These are phyloP conservation scores for Clamator glandarius DNA, from an alignment of 2,797 vertebrate genomes.

Conservation along the genomic window DNA sequence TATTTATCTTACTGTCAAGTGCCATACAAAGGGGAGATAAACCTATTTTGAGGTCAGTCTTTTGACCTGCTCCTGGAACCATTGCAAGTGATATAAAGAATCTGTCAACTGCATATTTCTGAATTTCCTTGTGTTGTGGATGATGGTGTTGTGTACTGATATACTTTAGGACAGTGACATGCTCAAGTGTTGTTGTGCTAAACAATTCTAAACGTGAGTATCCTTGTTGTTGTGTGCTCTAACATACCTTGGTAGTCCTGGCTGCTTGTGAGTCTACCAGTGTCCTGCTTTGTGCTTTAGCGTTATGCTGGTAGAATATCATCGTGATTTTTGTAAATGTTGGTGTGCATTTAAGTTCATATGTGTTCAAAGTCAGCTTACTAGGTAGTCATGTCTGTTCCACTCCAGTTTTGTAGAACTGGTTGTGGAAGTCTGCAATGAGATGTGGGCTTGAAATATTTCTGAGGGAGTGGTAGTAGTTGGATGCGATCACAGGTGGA, in stretches of 20 bases:
- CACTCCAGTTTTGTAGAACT: not conserved
- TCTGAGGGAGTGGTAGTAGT: not conserved
- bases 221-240: not conserved
- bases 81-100: not conserved
- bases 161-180: accelerated
- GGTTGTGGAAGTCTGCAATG: not conserved
- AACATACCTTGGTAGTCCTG: not conserved
- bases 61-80: not conserved
- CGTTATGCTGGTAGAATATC: not conserved
- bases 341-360: not conserved
- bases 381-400: not conserved
- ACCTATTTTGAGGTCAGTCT: accelerated
- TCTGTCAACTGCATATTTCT: not conserved
- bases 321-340: not conserved
- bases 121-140: not conserved
- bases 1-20: not conserved
- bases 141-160: not conserved
- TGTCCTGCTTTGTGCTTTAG: not conserved
- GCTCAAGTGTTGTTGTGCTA: accelerated
- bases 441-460: not conserved
- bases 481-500: accelerated
- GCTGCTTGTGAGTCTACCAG: accelerated
- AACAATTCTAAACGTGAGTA: not conserved
- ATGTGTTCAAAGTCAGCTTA: not conserved
- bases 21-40: not conserved